These are phyloP conservation scores for Physocephala rufipes DNA, from an alignment of 2,888 invertebrate genomes.

Conservation along the genomic window DNA sequence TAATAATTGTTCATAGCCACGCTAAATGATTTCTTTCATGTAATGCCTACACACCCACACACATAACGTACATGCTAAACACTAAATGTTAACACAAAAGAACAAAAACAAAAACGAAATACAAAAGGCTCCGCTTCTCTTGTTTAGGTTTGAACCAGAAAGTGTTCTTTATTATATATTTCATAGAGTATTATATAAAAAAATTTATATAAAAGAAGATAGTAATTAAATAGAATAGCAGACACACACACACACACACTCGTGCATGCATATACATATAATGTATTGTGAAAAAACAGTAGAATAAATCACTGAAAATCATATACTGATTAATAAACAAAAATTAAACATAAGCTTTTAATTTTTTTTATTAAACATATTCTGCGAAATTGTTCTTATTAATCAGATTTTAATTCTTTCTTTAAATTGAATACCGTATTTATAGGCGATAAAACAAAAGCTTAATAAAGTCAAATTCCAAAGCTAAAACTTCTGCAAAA, in stretches of 20 bases:
- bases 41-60: slow-evolving; percentile 23
- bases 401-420: not conserved
- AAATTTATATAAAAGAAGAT: slow-evolving; percentile 23
- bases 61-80: slow-evolving; percentile 29
- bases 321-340: not conserved
- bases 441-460: too few relatives aligned
- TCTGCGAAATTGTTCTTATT: not conserved
- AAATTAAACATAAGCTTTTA: not conserved
- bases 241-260: slow-evolving; percentile 21
- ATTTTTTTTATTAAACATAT: not conserved
- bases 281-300: slow-evolving; percentile 12
- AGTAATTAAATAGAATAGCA: slow-evolving; percentile 28
- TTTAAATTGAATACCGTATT: too few relatives aligned
- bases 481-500: too few relatives aligned
- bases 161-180: slow-evolving; percentile 32
- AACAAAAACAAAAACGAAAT: slow-evolving; percentile 21
- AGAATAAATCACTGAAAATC: slow-evolving; percentile 27
- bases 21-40: slow-evolving; percentile 20
- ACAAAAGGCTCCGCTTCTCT: not conserved
- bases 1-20: slow-evolving; percentile 23
- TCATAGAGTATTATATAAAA: slow-evolving; percentile 34
- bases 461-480: too few relatives aligned
- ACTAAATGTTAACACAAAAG: slow-evolving; percentile 16
- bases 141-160: slow-evolving; percentile 31
- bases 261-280: not conserved